Conservation (phyloP, 1,140 invertebrate species). For the Leptoteleia sp. region DNA sequence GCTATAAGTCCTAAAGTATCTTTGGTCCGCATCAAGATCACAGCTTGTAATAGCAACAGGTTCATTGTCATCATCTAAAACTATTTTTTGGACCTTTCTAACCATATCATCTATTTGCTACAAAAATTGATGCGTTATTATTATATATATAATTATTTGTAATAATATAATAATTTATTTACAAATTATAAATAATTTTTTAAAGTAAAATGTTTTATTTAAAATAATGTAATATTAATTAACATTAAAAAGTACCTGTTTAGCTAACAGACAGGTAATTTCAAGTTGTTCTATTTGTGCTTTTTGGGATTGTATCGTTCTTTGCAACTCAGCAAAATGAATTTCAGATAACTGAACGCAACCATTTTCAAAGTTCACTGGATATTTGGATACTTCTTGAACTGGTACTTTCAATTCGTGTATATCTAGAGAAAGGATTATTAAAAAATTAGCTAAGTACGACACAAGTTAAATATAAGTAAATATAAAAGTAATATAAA, state of each 20-base stretch:
- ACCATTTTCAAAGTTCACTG: constrained; percentile 82
- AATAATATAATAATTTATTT: too few species aligned
- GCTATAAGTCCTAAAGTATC: constrained; percentile 97
- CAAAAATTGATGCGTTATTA: too few species aligned
- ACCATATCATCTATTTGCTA: constrained; percentile 79
- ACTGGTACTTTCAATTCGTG: constrained; percentile 79
- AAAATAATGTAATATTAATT: neutral
- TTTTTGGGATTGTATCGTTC: constrained; percentile 81
- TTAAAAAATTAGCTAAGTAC: constrained; percentile 28
- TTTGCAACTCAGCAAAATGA: constrained; percentile 84
- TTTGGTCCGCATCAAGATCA: constrained; percentile 84
- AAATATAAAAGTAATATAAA: neutral
- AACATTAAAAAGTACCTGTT: constrained; percentile 68
- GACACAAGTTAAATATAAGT: too few species aligned
- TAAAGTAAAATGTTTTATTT: too few species aligned
- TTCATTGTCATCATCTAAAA: constrained; percentile 81
- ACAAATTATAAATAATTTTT: too few species aligned
- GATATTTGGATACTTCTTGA: constrained; percentile 69
- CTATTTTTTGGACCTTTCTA: constrained; percentile 77
- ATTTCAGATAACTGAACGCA: constrained; percentile 83
- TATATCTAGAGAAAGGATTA: constrained; percentile 68
- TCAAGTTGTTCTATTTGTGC: constrained; percentile 77
- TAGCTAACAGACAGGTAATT: constrained; percentile 72
- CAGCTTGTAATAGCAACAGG: constrained; percentile 77
- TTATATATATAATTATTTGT: too few species aligned